Conservation (phyloP, 1,140 invertebrate genomes). For the Drosophila santomea region DNA sequence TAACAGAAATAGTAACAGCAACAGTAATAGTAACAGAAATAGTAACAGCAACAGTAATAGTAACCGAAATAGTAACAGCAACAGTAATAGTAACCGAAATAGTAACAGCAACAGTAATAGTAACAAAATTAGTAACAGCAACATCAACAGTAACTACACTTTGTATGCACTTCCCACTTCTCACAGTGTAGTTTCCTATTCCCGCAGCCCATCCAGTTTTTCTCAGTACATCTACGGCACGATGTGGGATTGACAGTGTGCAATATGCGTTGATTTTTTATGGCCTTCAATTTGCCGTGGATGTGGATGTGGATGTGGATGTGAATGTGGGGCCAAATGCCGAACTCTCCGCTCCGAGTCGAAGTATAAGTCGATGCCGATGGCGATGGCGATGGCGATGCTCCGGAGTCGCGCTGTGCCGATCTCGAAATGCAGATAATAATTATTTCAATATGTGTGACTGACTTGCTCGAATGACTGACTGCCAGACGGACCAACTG, state of each 20-base stretch:
- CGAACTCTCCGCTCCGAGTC: constrained; percentile 22
- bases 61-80: no score
- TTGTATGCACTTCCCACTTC: neutral
- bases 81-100: no score
- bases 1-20: no score
- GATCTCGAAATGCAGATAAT: constrained; percentile 84
- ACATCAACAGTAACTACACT: no score
- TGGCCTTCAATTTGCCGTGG: constrained; percentile 79
- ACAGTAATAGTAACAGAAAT: no score
- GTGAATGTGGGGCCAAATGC: constrained; percentile 42
- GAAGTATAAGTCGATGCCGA: constrained; percentile 15
- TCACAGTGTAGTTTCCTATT: neutral
- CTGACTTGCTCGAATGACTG: constrained; percentile 68
- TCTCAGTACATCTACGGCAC: constrained; percentile 17
- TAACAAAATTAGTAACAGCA: no score
- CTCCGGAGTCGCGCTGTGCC: constrained; percentile 61
- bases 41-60: no score
- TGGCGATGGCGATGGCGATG: constrained; percentile 5
- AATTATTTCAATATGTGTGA: constrained; percentile 84
- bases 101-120: no score
- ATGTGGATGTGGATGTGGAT: constrained; percentile 26
- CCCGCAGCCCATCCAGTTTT: neutral
- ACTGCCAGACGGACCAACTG: constrained; percentile 31
- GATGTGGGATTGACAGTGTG: constrained; percentile 74
- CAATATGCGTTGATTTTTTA: constrained; percentile 84